phyloP scores from a whole-genome alignment of 2,888 invertebrate genomes.

The Drosophila meridionalis region DNA sequence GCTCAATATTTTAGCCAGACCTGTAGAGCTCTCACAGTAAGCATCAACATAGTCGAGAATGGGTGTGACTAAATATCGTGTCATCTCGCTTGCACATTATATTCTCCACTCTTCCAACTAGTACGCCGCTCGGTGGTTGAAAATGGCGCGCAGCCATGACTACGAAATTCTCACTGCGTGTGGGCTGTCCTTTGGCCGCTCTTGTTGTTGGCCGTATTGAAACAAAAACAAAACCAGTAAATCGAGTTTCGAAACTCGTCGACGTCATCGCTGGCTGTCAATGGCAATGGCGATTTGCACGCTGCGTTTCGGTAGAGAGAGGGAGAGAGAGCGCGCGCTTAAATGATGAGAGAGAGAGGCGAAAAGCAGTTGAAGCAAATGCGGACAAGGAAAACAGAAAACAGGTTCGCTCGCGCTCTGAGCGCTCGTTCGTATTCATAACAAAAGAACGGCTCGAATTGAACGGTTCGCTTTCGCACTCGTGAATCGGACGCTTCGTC shows the following conservation, averaged over 20 bases:
- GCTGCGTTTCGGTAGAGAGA: conserved; percentile 34
- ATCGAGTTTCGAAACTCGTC: conserved; percentile 62
- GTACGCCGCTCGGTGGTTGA: conserved; percentile 56
- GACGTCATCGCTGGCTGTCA: conserved; percentile 64
- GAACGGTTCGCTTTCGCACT: conserved; percentile 83
- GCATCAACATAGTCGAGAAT: conserved; percentile 35
- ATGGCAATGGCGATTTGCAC: conserved; percentile 71
- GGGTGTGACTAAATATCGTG: conserved; percentile 58
- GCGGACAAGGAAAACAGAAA: conserved; percentile 38
- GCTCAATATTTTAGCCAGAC: conserved; percentile 29
- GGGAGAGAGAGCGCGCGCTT: conserved; percentile 13
- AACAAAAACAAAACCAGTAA: conserved; percentile 65
- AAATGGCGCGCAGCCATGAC: conserved; percentile 76
- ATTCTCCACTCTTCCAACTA: conserved; percentile 29
- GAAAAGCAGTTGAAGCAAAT: conserved; percentile 30
- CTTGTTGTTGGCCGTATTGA: conserved; percentile 34
- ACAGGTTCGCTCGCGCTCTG: conserved; percentile 81
- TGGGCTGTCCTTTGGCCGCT: conserved; percentile 73
- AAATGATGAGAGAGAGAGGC: conserved; percentile 34
- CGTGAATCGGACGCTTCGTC: conserved; percentile 57
- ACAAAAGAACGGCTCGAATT: conserved; percentile 85
- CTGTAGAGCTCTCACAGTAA: conserved; percentile 40
- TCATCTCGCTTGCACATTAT: conserved; percentile 39
- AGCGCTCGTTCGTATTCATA: conserved; percentile 80
- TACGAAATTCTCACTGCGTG: conserved; percentile 56